Percentiles rank a stretch among this genome's conserved stretches.
These are phyloP conservation scores for Taenioides sp. DNA, from an alignment of 2,797 vertebrate genomes.

Conservation along the genomic window DNA sequence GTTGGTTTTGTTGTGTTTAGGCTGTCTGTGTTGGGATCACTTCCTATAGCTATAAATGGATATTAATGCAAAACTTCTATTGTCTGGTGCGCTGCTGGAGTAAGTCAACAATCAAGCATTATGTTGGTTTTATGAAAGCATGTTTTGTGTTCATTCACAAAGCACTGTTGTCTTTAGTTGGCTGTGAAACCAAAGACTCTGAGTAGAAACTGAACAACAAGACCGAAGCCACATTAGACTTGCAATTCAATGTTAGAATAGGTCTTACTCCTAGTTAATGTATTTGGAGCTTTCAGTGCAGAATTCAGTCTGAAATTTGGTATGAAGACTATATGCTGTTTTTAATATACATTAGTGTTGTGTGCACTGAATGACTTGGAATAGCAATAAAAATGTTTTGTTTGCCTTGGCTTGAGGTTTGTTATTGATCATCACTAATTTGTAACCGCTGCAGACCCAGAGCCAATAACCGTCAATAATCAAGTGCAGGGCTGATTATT, in stretches of 20 bases:
- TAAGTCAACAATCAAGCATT: conserved; percentile 90
- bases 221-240: conserved; percentile 76
- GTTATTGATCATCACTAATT: neutral
- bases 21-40: conserved; percentile 51
- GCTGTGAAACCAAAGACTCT: conserved; percentile 83
- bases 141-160: conserved; percentile 88
- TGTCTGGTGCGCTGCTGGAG: conserved; percentile 76
- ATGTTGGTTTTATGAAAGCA: conserved; percentile 82
- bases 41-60: conserved; percentile 66
- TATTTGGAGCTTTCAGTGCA: conserved; percentile 28
- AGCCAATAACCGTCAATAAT: conserved; percentile 2
- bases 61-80: conserved; percentile 72
- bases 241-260: conserved; percentile 72
- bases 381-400: too few relatives aligned
- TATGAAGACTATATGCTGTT: neutral
- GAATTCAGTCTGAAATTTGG: conserved; percentile 9
- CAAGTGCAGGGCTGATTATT: neutral
- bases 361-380: too few relatives aligned
- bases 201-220: conserved; percentile 85
- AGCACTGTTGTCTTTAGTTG: conserved; percentile 84
- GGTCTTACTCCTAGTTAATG: conserved; percentile 42
- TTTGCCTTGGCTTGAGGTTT: neutral
- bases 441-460: neutral
- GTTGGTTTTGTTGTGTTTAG: conserved; percentile 31
- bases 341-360: too few relatives aligned